phyloP scores from a whole-genome alignment of 2,888 invertebrate genomes.

The Cylloceria caligata region DNA sequence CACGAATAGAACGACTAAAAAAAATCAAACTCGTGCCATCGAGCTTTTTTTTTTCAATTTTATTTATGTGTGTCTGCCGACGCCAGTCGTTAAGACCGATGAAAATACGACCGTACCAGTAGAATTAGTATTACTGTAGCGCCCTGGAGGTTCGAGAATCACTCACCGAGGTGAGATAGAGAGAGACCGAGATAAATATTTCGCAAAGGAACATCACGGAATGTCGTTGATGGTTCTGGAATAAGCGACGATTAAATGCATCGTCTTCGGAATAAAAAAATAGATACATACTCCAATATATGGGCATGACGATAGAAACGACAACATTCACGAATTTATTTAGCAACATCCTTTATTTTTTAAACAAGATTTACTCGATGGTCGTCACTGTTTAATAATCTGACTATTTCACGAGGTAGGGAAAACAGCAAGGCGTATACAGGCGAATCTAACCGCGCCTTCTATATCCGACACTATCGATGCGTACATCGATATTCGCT shows the following conservation, averaged over 20 bases:
- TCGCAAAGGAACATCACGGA: not conserved
- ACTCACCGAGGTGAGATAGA: constrained; percentile 1
- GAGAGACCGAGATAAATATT: constrained; percentile 10
- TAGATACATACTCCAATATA: too few relatives aligned
- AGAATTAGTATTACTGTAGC: constrained; percentile 6
- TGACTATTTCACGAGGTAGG: too few relatives aligned
- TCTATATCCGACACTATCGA: too few relatives aligned
- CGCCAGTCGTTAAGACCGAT: constrained; percentile 59
- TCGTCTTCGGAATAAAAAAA: not conserved
- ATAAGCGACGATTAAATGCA: constrained; percentile 16
- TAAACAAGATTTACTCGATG: too few relatives aligned
- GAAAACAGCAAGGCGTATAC: too few relatives aligned
- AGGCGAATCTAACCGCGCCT: too few relatives aligned
- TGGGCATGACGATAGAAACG: too few relatives aligned
- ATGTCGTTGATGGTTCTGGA: constrained; percentile 16
- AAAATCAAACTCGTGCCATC: constrained; percentile 23
- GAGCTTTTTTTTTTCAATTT: constrained; percentile 41
- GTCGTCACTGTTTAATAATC: too few relatives aligned
- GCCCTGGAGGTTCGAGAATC: too few relatives aligned
- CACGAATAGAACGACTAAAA: not conserved
- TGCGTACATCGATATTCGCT: too few relatives aligned
- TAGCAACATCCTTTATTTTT: too few relatives aligned
- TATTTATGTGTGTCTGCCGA: constrained; percentile 57
- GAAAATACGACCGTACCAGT: constrained; percentile 51
- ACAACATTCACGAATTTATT: too few relatives aligned